Percentiles rank a stretch among this genome's conserved stretches.
Evolutionary conservation across 2,797 vertebrate species (phyloP).

Genomic region (Hyperoplus lanceolatus): DNA sequence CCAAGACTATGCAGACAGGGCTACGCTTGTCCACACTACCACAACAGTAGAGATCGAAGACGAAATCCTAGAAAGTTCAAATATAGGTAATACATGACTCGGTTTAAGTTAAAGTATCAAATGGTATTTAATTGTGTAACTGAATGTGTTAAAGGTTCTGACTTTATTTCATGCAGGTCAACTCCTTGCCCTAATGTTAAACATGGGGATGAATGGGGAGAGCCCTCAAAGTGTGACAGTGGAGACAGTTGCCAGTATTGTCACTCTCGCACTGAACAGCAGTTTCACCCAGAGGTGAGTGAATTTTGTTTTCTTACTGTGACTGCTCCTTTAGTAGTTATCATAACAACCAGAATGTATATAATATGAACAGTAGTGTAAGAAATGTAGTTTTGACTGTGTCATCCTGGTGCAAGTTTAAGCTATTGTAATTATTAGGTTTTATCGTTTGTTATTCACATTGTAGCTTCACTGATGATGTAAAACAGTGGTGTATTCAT

Average conservation of each 20-base stretch:
- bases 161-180: slow-evolving; percentile 82
- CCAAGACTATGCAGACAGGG: slow-evolving; percentile 96
- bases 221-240: slow-evolving; percentile 93
- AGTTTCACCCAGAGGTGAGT: slow-evolving; percentile 95
- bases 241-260: slow-evolving; percentile 94
- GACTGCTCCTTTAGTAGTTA: neutral
- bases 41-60: slow-evolving; percentile 93
- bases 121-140: neutral
- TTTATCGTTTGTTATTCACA: slow-evolving; percentile 5
- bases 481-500: neutral
- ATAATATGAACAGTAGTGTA: neutral
- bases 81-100: slow-evolving; percentile 87
- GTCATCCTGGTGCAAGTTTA: neutral
- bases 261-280: slow-evolving; percentile 96
- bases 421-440: neutral
- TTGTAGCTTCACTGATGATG: neutral
- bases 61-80: slow-evolving; percentile 93
- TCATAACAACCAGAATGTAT: neutral
- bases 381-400: neutral
- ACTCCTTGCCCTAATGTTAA: slow-evolving; percentile 95
- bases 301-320: neutral
- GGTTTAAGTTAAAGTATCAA: neutral
- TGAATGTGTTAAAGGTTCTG: slow-evolving; percentile 3
- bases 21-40: slow-evolving; percentile 95
- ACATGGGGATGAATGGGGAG: slow-evolving; percentile 95